Evolutionary conservation across 2,113 vertebrate genomes (phyloP), one percentile per base, ranked within the genome.

Genomic region (Tichodroma muraria): DNA sequence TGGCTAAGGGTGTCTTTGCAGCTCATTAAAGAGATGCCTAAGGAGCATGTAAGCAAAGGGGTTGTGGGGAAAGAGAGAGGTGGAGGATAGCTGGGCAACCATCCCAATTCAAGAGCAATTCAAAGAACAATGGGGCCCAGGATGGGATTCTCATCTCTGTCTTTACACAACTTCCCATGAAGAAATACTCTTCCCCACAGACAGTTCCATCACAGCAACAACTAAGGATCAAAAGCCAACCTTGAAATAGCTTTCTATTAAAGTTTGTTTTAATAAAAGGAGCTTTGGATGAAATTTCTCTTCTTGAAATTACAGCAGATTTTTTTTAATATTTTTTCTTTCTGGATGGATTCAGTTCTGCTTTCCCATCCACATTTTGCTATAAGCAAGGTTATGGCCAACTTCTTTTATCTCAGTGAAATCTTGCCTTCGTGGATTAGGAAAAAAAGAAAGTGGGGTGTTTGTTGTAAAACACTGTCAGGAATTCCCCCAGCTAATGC

Each of bases 401-500:
- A 37, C 27, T 50, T 30, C 80, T 94, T 93, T 88, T 42, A 82
- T 80, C 78, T 85, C 5, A 0, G 25, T 63, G 76, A 88, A 91
- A 82, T 82, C 77, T 77, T 94, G 33, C 66, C 45, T 57, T 87
- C 5, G 1, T 8, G 1, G 17, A 31, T 89, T 54, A 44, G 23
- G 38, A 40, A 40, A n/a, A 71, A 54, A 75, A 42, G 25, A 19
- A 92, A 56, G 30, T 24, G 13, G 24, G 31, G 22, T 85, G 76
- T 94, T 95, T 96, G 68, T 78, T 70, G 69, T 35, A 64, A 95
- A 94, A 95, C 60, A 95, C 40, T 15, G 40, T 47, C 50, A 85
- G 93, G 82, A 95, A 90, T 95, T 96, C 88, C 89, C 89, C 91
- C 69, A 60, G 24, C 13, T 88, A 88, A 68, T 2, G 7, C 10